Base-by-base conservation (phyloP, 2,113 vertebrate genomes). In the Chroicocephalus ridibundus region DNA sequence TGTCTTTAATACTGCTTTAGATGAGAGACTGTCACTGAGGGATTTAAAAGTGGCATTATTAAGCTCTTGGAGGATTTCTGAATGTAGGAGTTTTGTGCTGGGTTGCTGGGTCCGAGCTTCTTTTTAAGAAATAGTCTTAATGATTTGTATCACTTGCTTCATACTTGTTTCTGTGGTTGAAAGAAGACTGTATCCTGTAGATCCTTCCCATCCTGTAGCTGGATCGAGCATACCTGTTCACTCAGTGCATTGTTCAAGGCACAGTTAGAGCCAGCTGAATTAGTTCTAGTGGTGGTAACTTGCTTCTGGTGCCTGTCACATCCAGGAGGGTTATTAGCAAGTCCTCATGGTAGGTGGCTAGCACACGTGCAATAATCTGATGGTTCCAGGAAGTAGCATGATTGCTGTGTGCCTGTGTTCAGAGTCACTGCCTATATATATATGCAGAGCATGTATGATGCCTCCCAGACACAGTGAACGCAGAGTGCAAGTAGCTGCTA, bases 141-240 rank as follows among this genome's bases (percentile, higher is more conserved):
- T 38, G 10, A 24, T 95, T 86, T 62, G 47, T 10, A 55, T 88
- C 3, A 12, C 10, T 81, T 77, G 42, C 25, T 83, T 68, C 0
- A 0, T 77, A 10, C 38, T 91, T 61, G 60, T 3, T 71, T 61
- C 6, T 29, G 1, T 42, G 55, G 3, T 26, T 83, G 55, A 83
- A 70, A 26, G 65, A 58, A 9, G 16, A 12, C 18, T 62, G 1
- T 62, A 11, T 85, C 14, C 8, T 34, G 27, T 54, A 49, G 55
- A n/a, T 60, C 16, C 5, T 19, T 71, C 61, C 31, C 11, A 32
- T 65, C 25, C 22, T 19, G 2, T 32, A 55, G 27, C 13, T 49
- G 62, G 31, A 47, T 77, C 4, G 7, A 32, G 25, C 34, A 16
- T 4, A 5, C 1, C 0, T 4, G 3, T 64, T 82, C 22, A 36